These are phyloP conservation scores for Morelia viridis DNA, from an alignment of 2,797 vertebrate species.

Conservation along the genomic window DNA sequence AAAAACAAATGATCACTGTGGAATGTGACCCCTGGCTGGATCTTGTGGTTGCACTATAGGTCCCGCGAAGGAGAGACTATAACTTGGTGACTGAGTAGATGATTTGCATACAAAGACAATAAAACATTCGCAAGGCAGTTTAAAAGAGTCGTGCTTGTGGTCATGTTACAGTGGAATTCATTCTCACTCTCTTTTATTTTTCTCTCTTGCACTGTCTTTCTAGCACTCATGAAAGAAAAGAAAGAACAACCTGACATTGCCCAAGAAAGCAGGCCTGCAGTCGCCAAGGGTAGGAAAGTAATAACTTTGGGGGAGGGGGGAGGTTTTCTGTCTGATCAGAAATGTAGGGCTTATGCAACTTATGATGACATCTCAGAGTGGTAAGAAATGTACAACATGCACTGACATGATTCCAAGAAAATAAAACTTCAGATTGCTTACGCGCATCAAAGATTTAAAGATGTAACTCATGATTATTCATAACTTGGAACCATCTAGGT, in stretches of 20 bases:
- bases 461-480: neutral
- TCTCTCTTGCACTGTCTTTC: conserved; percentile 2
- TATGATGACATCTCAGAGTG: rapidly evolving
- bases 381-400: neutral
- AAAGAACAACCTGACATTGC: conserved; percentile 29
- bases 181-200: neutral
- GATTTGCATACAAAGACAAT: neutral
- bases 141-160: neutral
- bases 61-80: neutral
- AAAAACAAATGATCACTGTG: neutral
- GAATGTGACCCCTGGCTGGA: neutral
- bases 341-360: rapidly evolving
- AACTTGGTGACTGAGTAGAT: neutral
- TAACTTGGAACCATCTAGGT: neutral
- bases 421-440: neutral
- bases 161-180: neutral
- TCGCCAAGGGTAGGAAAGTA: conserved; percentile 52
- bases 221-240: neutral
- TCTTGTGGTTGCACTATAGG: neutral
- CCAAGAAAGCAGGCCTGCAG: conserved; percentile 69
- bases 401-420: conserved; percentile 5
- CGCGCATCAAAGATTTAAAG: conserved; percentile 3
- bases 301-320: neutral
- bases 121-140: neutral
- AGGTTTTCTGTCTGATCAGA: neutral